Evolutionary conservation across 1,140 invertebrate species (phyloP).

Genomic region (Bombus sylvicola): DNA sequence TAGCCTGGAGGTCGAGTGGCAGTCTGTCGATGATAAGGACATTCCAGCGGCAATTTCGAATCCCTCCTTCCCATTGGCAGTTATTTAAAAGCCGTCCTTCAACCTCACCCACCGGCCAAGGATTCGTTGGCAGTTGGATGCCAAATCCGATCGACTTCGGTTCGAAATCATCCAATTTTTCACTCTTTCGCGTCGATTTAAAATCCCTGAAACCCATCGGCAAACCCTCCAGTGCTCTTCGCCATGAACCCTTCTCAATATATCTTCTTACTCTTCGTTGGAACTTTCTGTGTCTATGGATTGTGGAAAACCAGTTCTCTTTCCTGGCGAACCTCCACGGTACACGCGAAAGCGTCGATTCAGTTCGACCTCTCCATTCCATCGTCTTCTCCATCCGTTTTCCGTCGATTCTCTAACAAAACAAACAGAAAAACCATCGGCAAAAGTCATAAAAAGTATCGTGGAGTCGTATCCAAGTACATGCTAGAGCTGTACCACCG

Average conservation of each 20-base stretch:
- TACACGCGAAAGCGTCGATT: slow-evolving; percentile 75
- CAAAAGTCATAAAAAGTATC: slow-evolving; percentile 59
- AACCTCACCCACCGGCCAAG: slow-evolving; percentile 47
- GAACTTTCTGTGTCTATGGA: slow-evolving; percentile 64
- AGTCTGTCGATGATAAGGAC: slow-evolving; percentile 68
- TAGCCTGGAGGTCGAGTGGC: slow-evolving; percentile 71
- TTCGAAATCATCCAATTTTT: slow-evolving; percentile 7
- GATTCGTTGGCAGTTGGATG: slow-evolving; percentile 32
- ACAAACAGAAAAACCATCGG: slow-evolving; percentile 37
- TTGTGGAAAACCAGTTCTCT: slow-evolving; percentile 72
- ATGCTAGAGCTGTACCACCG: slow-evolving; percentile 78
- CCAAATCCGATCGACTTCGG: slow-evolving; percentile 35
- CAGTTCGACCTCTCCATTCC: slow-evolving; percentile 76
- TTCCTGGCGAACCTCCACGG: slow-evolving; percentile 63
- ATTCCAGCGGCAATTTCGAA: slow-evolving; percentile 72
- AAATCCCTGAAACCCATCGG: background rate
- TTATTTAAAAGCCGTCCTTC: slow-evolving; percentile 74
- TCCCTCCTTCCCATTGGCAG: slow-evolving; percentile 67
- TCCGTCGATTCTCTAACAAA: slow-evolving; percentile 32
- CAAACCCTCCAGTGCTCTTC: background rate
- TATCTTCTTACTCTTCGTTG: slow-evolving; percentile 47
- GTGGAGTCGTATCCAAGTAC: slow-evolving; percentile 71
- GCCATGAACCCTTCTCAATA: slow-evolving; percentile 25
- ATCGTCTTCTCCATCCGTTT: slow-evolving; percentile 47
- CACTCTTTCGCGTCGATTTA: too few species aligned